Conservation (phyloP, 2,113 vertebrate genomes). For the Gymnogyps californianus region DNA sequence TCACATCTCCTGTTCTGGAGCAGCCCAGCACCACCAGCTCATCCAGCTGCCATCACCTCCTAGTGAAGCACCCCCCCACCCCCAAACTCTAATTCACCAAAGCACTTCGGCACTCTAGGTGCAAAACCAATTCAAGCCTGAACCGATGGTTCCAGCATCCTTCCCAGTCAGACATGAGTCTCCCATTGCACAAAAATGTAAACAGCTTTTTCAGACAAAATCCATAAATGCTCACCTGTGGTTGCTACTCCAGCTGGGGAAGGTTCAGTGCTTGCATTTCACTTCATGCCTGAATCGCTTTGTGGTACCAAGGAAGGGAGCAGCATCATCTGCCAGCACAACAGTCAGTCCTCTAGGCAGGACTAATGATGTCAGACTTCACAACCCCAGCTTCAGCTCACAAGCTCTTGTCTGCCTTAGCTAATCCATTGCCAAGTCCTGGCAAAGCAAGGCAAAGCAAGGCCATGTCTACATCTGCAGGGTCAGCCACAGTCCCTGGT, state of each 20-base stretch:
- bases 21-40: background rate
- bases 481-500: background rate
- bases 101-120: background rate
- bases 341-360: background rate
- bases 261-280: background rate
- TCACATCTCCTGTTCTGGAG: background rate
- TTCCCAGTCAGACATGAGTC: background rate
- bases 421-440: background rate
- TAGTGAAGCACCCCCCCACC: background rate
- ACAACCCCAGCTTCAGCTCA: background rate
- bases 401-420: background rate
- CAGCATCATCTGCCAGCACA: background rate
- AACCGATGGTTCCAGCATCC: background rate
- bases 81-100: background rate
- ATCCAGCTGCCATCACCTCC: background rate
- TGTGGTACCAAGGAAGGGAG: background rate
- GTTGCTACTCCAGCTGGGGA: background rate
- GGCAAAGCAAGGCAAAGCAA: background rate
- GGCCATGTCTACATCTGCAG: background rate
- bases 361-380: background rate
- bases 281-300: accelerated
- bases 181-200: background rate
- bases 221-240: background rate
- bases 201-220: background rate
- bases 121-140: background rate